Percentiles rank a stretch among this genome's conserved stretches.
phyloP scores from a whole-genome alignment of 1,140 invertebrate species.

The Leucophenga varia region DNA sequence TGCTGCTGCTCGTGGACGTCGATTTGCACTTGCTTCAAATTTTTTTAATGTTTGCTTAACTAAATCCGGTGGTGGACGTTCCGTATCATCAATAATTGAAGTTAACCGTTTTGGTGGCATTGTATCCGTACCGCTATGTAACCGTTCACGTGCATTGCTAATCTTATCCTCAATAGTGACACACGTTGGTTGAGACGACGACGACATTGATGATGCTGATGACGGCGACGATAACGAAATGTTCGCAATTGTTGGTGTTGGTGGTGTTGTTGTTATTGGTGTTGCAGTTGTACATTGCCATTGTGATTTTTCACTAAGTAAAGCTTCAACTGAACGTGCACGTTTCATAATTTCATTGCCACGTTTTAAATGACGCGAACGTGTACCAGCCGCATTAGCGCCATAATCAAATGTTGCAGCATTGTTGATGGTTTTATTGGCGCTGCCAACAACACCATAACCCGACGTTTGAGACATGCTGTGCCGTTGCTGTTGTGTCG shows the following conservation, averaged over 20 bases:
- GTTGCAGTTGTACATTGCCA: conserved; percentile 36
- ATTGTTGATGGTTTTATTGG: background rate
- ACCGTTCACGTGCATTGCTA: conserved; percentile 43
- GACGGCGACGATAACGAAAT: too few relatives aligned
- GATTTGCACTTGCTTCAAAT: conserved; percentile 73
- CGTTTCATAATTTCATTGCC: conserved; percentile 65
- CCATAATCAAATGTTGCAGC: too few relatives aligned
- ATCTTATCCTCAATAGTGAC: conserved; percentile 56
- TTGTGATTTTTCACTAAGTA: conserved; percentile 63
- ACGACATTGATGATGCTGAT: conserved; percentile 2
- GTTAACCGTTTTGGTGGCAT: conserved; percentile 65
- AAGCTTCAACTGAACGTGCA: conserved; percentile 80
- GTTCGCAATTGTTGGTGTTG: background rate
- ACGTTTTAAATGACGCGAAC: conserved; percentile 49
- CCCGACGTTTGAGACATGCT: conserved; percentile 1
- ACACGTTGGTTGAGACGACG: conserved; percentile 22
- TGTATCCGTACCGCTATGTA: conserved; percentile 41
- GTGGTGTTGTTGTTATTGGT: conserved; percentile 23
- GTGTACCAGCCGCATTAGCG: conserved; percentile 12
- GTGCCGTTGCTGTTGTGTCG: conserved; percentile 3
- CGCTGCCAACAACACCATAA: too few relatives aligned
- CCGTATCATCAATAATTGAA: conserved; percentile 74
- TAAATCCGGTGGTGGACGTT: conserved; percentile 80
- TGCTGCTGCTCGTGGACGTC: conserved; percentile 49
- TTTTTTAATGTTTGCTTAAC: conserved; percentile 81